A percentile compares a stretch with the other conserved stretches of the same genome.
These are phyloP conservation scores for Drosophila erecta DNA, from an alignment of 1,140 invertebrate genomes.

Conservation along the genomic window DNA sequence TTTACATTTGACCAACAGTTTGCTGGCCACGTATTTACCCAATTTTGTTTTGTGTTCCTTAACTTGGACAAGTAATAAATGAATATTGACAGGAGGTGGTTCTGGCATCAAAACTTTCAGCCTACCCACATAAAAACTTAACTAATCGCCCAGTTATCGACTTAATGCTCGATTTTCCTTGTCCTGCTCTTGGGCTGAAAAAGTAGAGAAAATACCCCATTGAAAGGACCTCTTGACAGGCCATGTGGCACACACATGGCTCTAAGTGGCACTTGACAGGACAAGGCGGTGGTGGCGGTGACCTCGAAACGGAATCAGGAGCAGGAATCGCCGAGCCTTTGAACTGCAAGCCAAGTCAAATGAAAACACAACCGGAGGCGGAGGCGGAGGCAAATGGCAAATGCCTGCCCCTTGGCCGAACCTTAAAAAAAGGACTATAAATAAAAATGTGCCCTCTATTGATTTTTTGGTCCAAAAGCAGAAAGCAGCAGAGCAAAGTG, in stretches of 20 bases:
- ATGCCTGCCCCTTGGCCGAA: slow-evolving; percentile 50
- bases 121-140: slow-evolving; percentile 75
- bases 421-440: slow-evolving; percentile 60
- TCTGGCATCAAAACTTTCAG: slow-evolving; percentile 36
- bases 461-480: slow-evolving; percentile 53
- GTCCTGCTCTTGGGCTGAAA: slow-evolving; percentile 40
- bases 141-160: slow-evolving; percentile 80
- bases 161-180: slow-evolving; percentile 72
- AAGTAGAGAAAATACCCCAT: slow-evolving; percentile 42
- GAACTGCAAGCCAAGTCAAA: slow-evolving; percentile 80
- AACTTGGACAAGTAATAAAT: slow-evolving; percentile 71
- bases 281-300: slow-evolving; percentile 44
- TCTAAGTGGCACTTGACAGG: slow-evolving; percentile 68
- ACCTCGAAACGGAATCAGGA: slow-evolving; percentile 60
- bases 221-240: slow-evolving; percentile 72
- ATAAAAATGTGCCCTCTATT: slow-evolving; percentile 73
- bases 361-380: slow-evolving; percentile 60
- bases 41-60: slow-evolving; percentile 34
- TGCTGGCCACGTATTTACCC: slow-evolving; percentile 15
- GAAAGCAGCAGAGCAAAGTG: slow-evolving; percentile 30
- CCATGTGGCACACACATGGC: slow-evolving; percentile 25
- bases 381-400: slow-evolving; percentile 58
- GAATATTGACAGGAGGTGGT: slow-evolving; percentile 73
- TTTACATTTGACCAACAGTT: slow-evolving; percentile 16
- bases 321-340: slow-evolving; percentile 49